Base-by-base conservation (phyloP, 2,888 invertebrate genomes). In the Elaeidobius kamerunicus region DNA sequence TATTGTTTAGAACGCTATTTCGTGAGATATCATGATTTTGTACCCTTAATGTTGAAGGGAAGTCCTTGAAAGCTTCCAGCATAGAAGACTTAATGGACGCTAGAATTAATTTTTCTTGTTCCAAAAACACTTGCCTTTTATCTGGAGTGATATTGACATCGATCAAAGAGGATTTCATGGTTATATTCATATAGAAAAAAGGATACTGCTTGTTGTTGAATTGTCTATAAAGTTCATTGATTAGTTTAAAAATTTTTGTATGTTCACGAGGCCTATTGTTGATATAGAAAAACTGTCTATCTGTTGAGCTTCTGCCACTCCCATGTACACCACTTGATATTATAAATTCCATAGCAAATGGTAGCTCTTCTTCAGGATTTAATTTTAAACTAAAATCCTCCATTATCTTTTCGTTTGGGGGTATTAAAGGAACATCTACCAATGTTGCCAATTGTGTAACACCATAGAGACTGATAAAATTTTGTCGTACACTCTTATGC, bases 101-200 rank as follows among this genome's bases (percentile, higher is more conserved):
- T 52, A 93, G 70, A 53, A 97, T 76, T 39, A 86, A 70, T 70
- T 88, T 88, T 73, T 97, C 96, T 68, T 91, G 85, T 47, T 88
- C 85, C 11, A 97, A 73, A 70, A 96, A 87, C 54, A 99, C 78
- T 68, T 91, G 88, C 60, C 98, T 79, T 74, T 99, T 99, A 74
- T 99, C 98, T 4, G 98, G 98, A 6, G 97, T 96, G 1, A 99
- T 87, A 77, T 98, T 98, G 0, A 98, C 86, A 76, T 98, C 98
- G 14, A 97, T 88, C 56, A 79, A 76, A 23, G 78, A 75, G 69
- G 84, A 82, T 61, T 85, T 81, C 11, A 85, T 79, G 49, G 77
- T 76, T 16, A 98, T 79, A 75, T 94, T 89, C 2, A 98, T 74
- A 62, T 88, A 89, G 1, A 97, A 82, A 76, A 97, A 95, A 0